Conservation (phyloP, 1,140 invertebrate genomes). For the Drosophila prosaltans region DNA sequence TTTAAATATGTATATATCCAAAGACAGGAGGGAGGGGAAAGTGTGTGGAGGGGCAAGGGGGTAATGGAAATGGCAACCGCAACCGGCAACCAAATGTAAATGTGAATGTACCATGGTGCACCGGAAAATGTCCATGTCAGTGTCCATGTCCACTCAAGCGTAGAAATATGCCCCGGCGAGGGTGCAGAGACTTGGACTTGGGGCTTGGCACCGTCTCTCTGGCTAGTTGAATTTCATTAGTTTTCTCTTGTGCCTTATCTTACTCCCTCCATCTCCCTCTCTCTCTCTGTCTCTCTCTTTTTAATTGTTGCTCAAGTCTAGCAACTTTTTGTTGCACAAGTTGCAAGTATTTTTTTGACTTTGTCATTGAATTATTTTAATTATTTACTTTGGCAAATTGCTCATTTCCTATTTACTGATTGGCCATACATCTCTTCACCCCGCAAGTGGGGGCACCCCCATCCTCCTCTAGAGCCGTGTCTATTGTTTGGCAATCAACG, state of each 20-base stretch:
- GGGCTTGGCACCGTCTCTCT: background rate
- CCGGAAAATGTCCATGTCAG: conserved; percentile 68
- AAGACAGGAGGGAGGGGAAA: conserved; percentile 14
- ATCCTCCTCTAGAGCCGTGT: conserved; percentile 1
- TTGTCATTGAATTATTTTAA: conserved; percentile 73
- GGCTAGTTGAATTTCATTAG: no score
- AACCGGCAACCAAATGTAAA: conserved; percentile 42
- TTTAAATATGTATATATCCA: conserved; percentile 29
- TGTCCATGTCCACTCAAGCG: conserved; percentile 76
- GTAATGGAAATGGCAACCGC: background rate
- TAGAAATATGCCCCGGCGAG: conserved; percentile 31
- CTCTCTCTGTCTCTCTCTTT: background rate
- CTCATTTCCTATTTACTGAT: conserved; percentile 66
- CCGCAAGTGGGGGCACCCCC: background rate
- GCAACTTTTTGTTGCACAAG: conserved; percentile 10
- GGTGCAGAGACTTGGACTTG: background rate
- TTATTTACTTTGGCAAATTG: conserved; percentile 80
- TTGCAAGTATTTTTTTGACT: conserved; percentile 30
- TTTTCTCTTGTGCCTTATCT: background rate
- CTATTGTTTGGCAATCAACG: conserved; percentile 78
- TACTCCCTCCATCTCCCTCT: conserved; percentile 18
- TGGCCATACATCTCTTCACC: background rate
- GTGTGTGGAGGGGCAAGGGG: background rate
- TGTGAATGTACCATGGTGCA: conserved; percentile 41
- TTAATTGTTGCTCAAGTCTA: conserved; percentile 17